Evolutionary conservation across 1,140 invertebrate genomes (phyloP).

Genomic region (Caenorhabditis remanei): DNA sequence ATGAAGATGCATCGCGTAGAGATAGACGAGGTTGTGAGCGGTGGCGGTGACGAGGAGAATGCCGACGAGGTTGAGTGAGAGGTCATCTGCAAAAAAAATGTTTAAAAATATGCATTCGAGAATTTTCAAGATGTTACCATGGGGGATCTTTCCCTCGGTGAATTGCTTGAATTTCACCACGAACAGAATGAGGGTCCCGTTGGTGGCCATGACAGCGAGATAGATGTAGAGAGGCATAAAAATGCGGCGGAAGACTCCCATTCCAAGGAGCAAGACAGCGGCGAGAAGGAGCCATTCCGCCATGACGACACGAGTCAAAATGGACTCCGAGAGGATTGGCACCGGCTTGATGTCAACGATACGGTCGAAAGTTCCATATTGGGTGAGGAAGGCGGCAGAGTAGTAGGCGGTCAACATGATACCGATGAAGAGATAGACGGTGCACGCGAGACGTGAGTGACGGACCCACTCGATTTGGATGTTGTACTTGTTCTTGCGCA

Average conservation of each 20-base stretch:
- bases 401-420: conserved; percentile 9
- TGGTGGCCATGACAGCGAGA: conserved; percentile 15
- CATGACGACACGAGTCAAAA: background rate
- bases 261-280: background rate
- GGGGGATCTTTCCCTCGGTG: background rate
- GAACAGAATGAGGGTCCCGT: conserved; percentile 4
- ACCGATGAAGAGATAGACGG: background rate
- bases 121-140: background rate
- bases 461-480: conserved; percentile 5
- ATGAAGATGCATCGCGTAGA: conserved; percentile 27
- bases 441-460: background rate
- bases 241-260: background rate
- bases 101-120: background rate
- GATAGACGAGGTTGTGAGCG: conserved; percentile 10
- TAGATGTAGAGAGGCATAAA: conserved; percentile 37
- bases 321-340: background rate
- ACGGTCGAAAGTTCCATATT: background rate
- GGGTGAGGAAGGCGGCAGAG: background rate
- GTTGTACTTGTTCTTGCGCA: conserved; percentile 4
- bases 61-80: conserved; percentile 11
- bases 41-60: conserved; percentile 20
- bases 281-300: background rate
- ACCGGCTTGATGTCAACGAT: background rate
- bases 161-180: conserved; percentile 29
- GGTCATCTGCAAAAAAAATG: background rate